Conservation (phyloP, 2,888 invertebrate genomes). For the Tipula confusa region DNA sequence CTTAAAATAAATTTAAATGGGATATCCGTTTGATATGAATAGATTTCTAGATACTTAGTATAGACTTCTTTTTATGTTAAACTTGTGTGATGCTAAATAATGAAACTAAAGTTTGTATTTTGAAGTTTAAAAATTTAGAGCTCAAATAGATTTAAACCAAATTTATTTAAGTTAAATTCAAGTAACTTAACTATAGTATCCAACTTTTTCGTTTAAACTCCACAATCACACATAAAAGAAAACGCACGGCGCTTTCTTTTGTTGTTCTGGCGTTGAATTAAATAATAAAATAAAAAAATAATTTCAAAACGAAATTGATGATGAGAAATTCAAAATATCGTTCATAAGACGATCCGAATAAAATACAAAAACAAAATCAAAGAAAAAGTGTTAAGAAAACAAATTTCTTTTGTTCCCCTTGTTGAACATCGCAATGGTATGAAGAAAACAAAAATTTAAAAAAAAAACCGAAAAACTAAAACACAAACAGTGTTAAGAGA, state of each 20-base stretch:
- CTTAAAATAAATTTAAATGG: no score
- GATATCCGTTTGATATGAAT: no score
- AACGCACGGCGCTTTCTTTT: neutral
- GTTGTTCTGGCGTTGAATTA: neutral
- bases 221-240: neutral
- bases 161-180: no score
- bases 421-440: neutral
- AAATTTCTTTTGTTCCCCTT: conserved; percentile 22
- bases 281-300: neutral
- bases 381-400: conserved; percentile 30
- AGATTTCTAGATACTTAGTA: no score
- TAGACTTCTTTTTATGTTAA: no score
- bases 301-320: neutral
- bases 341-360: neutral
- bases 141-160: no score
- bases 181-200: no score
- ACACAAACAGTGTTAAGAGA: neutral
- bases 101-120: no score
- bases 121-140: no score
- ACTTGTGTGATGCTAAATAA: no score
- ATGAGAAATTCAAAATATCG: neutral
- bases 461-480: neutral
- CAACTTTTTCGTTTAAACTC: neutral
- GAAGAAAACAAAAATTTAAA: neutral
- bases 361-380: neutral